Percentiles rank a stretch among this genome's conserved stretches.
Evolutionary conservation across 1,140 invertebrate genomes (phyloP).

Genomic region (Plectrocnemia conspersa): DNA sequence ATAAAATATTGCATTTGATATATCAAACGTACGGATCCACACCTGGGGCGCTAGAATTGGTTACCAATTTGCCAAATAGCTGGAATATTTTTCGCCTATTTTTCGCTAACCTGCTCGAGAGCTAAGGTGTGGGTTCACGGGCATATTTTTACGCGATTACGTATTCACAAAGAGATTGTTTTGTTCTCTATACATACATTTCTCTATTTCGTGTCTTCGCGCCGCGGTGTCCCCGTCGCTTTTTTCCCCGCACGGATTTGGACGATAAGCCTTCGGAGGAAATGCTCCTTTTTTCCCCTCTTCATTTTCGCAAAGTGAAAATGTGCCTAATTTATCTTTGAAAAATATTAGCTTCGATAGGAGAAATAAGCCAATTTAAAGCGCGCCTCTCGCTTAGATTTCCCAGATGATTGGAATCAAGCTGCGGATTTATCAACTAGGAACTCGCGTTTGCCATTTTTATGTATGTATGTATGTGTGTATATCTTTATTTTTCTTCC

Average conservation of each 20-base stretch:
- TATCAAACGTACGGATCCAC: conserved; percentile 11
- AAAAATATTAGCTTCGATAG: conserved; percentile 24
- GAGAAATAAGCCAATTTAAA: conserved; percentile 23
- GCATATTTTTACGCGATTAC: not conserved
- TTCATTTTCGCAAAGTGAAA: conserved; percentile 23
- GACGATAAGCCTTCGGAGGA: conserved; percentile 19
- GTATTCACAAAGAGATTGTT: conserved; percentile 10
- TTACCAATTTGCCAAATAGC: conserved; percentile 33
- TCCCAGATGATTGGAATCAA: conserved; percentile 20
- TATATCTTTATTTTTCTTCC: no score
- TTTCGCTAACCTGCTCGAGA: conserved; percentile 4
- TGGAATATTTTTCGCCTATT: conserved; percentile 26
- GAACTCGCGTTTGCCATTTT: not conserved
- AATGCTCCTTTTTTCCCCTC: conserved; percentile 19
- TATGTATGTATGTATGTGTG: not conserved
- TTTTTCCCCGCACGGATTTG: conserved; percentile 1
- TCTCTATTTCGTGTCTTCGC: not conserved
- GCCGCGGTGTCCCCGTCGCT: not conserved
- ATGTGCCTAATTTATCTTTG: conserved; percentile 26
- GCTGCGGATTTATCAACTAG: conserved; percentile 4
- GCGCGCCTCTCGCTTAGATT: conserved; percentile 12
- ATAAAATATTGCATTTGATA: no score
- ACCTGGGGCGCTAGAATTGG: conserved; percentile 30
- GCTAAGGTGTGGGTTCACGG: not conserved
- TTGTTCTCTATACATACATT: conserved; percentile 3